Conservation (phyloP, 2,797 vertebrate genomes). For the Masticophis lateralis region DNA sequence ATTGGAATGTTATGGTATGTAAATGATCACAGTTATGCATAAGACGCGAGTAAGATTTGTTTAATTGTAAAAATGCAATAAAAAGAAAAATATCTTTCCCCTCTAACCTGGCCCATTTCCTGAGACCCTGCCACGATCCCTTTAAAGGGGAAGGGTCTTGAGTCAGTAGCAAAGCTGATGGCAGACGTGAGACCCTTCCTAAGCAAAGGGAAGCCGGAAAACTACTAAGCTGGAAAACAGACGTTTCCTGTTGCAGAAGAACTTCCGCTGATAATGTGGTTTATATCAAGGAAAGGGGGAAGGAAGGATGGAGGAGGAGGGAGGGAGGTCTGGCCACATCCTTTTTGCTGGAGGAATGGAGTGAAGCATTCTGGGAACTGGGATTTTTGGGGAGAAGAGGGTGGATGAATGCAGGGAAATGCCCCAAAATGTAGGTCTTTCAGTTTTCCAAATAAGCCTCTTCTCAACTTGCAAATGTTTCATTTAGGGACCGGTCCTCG, state of each 20-base stretch:
- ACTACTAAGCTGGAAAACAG: background rate
- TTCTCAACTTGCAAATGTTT: too few relatives aligned
- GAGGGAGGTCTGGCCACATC: background rate
- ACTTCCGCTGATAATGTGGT: background rate
- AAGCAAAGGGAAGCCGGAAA: conserved; percentile 35
- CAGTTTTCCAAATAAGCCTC: background rate
- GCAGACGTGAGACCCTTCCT: background rate
- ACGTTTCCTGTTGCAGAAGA: background rate
- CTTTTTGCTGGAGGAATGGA: background rate
- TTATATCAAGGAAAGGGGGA: background rate
- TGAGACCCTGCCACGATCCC: too few relatives aligned
- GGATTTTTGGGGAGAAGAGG: background rate
- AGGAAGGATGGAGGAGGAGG: background rate
- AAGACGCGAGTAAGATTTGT: too few relatives aligned
- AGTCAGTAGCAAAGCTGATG: background rate
- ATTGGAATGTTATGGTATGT: too few relatives aligned
- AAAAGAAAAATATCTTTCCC: too few relatives aligned
- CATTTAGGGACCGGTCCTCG: too few relatives aligned
- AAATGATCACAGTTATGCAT: too few relatives aligned
- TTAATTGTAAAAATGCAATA: too few relatives aligned
- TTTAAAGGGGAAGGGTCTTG: background rate
- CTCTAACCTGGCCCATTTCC: too few relatives aligned
- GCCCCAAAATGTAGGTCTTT: too few relatives aligned
- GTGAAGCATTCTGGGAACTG: too few relatives aligned
- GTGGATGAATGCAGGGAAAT: background rate